Conservation (phyloP, 2,888 invertebrate genomes). For the Diploptera punctata region DNA sequence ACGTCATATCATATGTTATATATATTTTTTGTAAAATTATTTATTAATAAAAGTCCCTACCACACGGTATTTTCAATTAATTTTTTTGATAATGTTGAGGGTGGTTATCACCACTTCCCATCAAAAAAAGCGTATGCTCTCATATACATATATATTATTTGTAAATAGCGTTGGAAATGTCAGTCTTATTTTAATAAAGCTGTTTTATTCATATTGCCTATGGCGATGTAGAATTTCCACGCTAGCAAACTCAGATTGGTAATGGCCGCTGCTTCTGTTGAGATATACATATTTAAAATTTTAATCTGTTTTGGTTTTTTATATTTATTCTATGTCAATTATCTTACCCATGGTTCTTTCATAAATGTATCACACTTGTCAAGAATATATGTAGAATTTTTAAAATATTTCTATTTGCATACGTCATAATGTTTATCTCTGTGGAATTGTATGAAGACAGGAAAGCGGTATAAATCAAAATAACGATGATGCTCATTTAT, state of each 20-base stretch:
- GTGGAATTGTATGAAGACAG: neutral
- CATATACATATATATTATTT: too few relatives aligned
- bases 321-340: constrained; percentile 19
- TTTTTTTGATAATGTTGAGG: too few relatives aligned
- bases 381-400: neutral
- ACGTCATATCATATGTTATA: too few relatives aligned
- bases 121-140: too few relatives aligned
- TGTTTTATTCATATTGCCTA: neutral
- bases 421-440: neutral
- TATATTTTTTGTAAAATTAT: too few relatives aligned
- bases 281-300: constrained; percentile 4
- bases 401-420: neutral
- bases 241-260: neutral
- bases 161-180: neutral
- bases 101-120: too few relatives aligned
- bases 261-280: neutral
- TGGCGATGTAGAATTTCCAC: neutral
- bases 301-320: constrained; percentile 8
- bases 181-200: constrained; percentile 4
- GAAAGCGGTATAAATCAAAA: neutral
- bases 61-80: too few relatives aligned
- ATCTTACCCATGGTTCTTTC: constrained; percentile 1
- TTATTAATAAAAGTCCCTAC: too few relatives aligned
- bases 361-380: constrained; percentile 1
- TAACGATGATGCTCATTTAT: too few relatives aligned